A percentile compares a stretch with the other conserved stretches of the same genome.
Evolutionary conservation across 2,113 vertebrate genomes (phyloP).

Genomic region (Nettapus auritus): DNA sequence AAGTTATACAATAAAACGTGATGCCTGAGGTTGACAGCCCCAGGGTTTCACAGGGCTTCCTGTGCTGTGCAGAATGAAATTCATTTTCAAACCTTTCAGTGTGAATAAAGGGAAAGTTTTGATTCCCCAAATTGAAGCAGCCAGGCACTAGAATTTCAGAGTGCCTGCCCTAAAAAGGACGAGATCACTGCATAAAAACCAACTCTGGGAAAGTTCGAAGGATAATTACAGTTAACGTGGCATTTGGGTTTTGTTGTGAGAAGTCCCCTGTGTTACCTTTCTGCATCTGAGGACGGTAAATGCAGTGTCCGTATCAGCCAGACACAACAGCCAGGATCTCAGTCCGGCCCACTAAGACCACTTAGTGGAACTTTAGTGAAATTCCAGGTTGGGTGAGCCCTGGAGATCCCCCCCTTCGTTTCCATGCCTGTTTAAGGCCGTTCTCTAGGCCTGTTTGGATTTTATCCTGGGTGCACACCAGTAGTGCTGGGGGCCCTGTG

Average conservation of each 20-base stretch:
- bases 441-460: background rate
- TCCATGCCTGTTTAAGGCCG: background rate
- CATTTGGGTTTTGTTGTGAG: background rate
- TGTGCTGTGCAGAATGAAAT: background rate
- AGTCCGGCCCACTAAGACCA: background rate
- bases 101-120: background rate
- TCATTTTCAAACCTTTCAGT: background rate
- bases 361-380: background rate
- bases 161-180: background rate
- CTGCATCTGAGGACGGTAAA: background rate
- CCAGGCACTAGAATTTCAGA: background rate
- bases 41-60: background rate
- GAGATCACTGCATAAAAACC: background rate
- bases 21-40: background rate
- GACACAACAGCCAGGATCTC: background rate
- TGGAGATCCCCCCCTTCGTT: background rate
- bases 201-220: background rate
- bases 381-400: background rate
- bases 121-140: background rate
- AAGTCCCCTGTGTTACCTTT: background rate
- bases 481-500: background rate
- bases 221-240: background rate
- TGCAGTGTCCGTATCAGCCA: rapidly evolving
- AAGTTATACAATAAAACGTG: background rate
- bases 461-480: background rate